These are phyloP conservation scores for Pangasius krempfi DNA, from an alignment of 2,797 vertebrate species.

Conservation along the genomic window DNA sequence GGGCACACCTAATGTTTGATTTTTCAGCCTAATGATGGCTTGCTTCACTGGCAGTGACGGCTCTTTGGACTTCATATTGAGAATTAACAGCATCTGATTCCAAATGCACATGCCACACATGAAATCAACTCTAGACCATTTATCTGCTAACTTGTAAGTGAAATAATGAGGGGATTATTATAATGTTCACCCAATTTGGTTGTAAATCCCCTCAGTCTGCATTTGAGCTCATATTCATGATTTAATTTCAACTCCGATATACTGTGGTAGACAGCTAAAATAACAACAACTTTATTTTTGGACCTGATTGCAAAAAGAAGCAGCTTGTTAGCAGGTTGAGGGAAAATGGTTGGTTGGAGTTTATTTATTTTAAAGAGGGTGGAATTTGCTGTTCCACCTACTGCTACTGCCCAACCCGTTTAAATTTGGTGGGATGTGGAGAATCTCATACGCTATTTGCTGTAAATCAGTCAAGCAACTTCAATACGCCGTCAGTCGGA, in stretches of 20 bases:
- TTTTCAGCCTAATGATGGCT: constrained; percentile 33
- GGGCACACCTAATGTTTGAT: constrained; percentile 4
- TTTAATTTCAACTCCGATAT: not conserved
- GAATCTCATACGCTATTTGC: too few species aligned
- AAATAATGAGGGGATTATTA: not conserved
- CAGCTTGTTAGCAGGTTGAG: not conserved
- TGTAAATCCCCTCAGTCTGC: not conserved
- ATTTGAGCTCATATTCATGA: not conserved
- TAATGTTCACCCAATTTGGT: not conserved
- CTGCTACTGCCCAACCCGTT: not conserved
- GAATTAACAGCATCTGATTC: not conserved
- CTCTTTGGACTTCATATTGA: not conserved
- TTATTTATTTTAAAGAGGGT: not conserved
- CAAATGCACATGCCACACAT: not conserved
- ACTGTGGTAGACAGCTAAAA: not conserved
- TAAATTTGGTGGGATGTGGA: not conserved
- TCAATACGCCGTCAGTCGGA: not conserved
- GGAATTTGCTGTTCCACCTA: not conserved
- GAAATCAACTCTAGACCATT: not conserved
- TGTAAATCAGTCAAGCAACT: not conserved
- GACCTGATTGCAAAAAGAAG: not conserved
- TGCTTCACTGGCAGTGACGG: constrained; percentile 12
- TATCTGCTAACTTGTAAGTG: not conserved
- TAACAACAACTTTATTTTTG: not conserved
- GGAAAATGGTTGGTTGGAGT: not conserved